Conservation (phyloP, 1,140 invertebrate genomes). For the Diuraphis noxia region DNA sequence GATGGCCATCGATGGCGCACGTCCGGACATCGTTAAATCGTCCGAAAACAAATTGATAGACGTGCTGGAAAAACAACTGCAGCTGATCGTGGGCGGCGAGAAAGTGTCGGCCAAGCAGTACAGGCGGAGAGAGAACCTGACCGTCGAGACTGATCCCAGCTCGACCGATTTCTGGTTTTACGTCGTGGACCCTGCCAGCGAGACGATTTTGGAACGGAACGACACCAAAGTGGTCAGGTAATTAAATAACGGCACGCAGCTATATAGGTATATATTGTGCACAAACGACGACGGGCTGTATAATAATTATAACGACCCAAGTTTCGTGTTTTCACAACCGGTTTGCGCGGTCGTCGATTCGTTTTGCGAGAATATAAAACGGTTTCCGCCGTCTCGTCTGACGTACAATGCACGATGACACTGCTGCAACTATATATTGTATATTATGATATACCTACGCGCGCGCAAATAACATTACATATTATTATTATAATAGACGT, state of each 20-base stretch:
- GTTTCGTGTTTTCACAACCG: not conserved
- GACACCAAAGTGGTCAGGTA: constrained; percentile 72
- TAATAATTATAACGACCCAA: not conserved
- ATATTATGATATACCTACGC: no score
- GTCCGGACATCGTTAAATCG: constrained; percentile 71
- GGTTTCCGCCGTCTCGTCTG: not conserved
- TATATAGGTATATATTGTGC: not conserved
- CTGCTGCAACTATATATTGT: not conserved
- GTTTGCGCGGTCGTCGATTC: not conserved
- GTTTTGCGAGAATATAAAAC: not conserved
- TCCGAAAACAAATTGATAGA: constrained; percentile 69
- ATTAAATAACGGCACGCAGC: constrained; percentile 56
- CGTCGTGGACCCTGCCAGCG: constrained; percentile 76
- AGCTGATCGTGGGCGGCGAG: constrained; percentile 76
- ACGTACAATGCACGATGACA: not conserved
- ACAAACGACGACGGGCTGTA: not conserved
- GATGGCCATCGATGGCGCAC: constrained; percentile 73
- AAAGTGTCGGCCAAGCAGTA: constrained; percentile 72
- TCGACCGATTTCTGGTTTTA: constrained; percentile 88
- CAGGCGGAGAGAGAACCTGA: constrained; percentile 70
- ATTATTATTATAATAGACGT: not conserved
- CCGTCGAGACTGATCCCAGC: constrained; percentile 70
- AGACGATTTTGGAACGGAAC: constrained; percentile 74
- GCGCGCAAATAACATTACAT: not conserved
- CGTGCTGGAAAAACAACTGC: constrained; percentile 74